Evolutionary conservation across 1,140 invertebrate genomes (phyloP), one percentile per base, ranked within the genome.

Genomic region (Lutraria rhynchaena): DNA sequence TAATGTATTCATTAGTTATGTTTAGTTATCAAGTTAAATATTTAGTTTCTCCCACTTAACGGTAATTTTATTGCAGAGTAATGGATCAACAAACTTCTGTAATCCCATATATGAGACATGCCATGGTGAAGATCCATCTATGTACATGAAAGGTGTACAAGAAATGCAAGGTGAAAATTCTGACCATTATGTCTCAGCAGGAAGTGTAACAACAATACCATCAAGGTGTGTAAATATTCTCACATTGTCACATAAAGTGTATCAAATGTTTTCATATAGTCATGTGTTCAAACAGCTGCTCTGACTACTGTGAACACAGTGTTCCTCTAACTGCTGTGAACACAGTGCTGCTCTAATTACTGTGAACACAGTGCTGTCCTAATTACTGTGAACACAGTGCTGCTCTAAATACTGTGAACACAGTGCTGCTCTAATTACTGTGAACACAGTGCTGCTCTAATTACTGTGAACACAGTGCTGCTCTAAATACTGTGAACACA

Each of bases 81-180:
- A 41, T 41, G 37, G 37, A 91, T 95, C 95, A 65, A 94, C 97
- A 67, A 97, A 99, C 92, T 98, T 99, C 93, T 96, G 95, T 88
- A 99, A 98, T 93, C 98, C 98, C 13, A 98, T 99, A 97, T 99
- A 98, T 91, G 97, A 99, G 88, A 97, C 91, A 95, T 87, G 93
- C 78, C 88, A 87, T 57, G 70, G 61, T 57, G 71, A 70, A 22
- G 82, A 85, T 17, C 65, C 86, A 24, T n/a, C 3, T 2, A 5
- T 29, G 29, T 55, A 37, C 29, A 71, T 71, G 69, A 71, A 71
- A 41, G 69, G 53, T 24, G 69, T 71, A 9, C 63, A 67, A 31
- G 63, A 67, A 67, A 67, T 67, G 1, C 31, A 37, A 37, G 37
- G 3, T 3, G 22, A 46, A 29, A 41, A 44, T 19, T 41, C 33